Evolutionary conservation across 2,888 invertebrate genomes (phyloP).

Genomic region (Leptinotarsa juncta): DNA sequence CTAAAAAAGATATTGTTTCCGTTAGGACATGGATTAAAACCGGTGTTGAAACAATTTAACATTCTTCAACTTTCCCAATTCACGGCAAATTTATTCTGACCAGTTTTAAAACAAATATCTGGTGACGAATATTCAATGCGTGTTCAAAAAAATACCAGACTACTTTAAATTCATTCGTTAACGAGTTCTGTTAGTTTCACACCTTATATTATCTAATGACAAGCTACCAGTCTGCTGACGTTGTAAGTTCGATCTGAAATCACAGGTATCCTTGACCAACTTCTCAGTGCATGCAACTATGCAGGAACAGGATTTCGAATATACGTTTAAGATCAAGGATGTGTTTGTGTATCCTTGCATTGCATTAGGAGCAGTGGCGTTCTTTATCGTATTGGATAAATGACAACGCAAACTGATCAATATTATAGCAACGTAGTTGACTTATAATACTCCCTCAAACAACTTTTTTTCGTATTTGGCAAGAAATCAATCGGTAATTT

Average conservation of each 20-base stretch:
- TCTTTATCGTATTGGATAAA: neutral
- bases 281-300: slow-evolving; percentile 30
- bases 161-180: neutral
- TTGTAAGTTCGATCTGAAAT: slow-evolving; percentile 19
- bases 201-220: slow-evolving; percentile 13
- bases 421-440: no score
- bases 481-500: no score
- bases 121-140: neutral
- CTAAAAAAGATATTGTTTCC: no score
- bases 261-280: slow-evolving; percentile 35
- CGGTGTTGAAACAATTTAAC: no score
- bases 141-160: neutral
- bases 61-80: no score
- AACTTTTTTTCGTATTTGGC: no score
- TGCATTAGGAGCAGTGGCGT: slow-evolving; percentile 6
- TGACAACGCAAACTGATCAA: no score
- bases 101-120: neutral
- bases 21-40: no score
- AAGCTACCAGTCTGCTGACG: slow-evolving; percentile 14
- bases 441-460: no score
- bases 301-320: slow-evolving; percentile 42
- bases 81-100: no score
- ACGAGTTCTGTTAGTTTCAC: slow-evolving; percentile 1
- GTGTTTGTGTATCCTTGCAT: slow-evolving; percentile 9
- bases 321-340: slow-evolving; percentile 24